Conservation (phyloP, 2,797 vertebrate genomes). For the Phyllotis vaccarum region DNA sequence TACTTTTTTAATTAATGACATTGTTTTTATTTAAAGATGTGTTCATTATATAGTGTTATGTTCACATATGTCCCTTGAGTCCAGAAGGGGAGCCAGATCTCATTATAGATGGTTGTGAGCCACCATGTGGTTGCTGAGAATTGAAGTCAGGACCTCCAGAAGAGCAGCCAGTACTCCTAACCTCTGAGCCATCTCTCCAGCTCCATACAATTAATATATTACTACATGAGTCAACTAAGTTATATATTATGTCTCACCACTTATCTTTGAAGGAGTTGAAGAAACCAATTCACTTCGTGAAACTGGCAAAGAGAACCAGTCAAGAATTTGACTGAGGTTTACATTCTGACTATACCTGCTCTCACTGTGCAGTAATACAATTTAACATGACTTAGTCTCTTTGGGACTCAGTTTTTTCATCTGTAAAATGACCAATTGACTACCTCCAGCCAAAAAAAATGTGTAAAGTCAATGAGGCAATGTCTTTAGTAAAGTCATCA, state of each 20-base stretch:
- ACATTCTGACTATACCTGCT: not conserved
- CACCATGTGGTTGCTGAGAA: no score
- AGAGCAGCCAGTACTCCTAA: no score
- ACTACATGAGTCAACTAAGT: not conserved
- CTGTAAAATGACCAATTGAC: not conserved
- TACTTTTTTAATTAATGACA: no score
- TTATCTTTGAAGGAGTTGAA: not conserved
- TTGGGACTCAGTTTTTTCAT: not conserved
- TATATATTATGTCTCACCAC: not conserved
- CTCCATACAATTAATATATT: no score
- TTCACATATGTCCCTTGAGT: no score
- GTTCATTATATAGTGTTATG: no score
- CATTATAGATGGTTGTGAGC: no score
- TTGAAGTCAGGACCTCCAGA: no score
- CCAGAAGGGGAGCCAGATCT: no score
- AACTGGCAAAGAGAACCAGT: not conserved
- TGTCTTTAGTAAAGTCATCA: fast-evolving
- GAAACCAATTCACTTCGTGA: not conserved
- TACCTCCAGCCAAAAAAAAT: no score
- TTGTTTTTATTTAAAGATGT: no score
- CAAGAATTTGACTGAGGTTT: not conserved
- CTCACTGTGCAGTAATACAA: not conserved
- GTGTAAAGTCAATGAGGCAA: not conserved
- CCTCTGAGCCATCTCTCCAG: no score
- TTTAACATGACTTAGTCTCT: not conserved